Base-by-base conservation (phyloP, 2,113 vertebrate species). In the Ifrita kowaldi region DNA sequence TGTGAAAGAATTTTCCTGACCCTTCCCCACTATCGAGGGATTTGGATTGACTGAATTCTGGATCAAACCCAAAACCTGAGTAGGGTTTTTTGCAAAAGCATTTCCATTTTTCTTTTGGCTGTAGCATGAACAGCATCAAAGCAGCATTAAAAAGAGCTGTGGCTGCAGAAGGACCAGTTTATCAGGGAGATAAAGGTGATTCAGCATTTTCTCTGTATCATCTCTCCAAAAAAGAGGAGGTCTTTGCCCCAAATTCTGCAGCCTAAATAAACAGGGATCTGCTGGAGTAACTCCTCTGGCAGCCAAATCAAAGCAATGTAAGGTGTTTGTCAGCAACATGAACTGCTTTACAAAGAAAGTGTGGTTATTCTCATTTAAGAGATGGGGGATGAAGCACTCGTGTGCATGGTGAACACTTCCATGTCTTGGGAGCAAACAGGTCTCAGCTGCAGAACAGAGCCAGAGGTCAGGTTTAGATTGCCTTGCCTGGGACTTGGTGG, bases 11-110 rank as follows among this genome's bases (percentile, higher is more conserved):
- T 89, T 93, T 92, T 76, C 57, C 21, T 74, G 65, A 84, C 65
- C 62, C 55, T 87, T 84, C 21, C 18, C n/a, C 9, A 16, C 11
- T 64, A 60, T 18, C 44, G 49, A 55, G 69, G 44, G 68, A 16
- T 87, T 95, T 76, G 46, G 69, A 60, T 75, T 89, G 79, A 84
- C 24, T 46, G 28, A 74, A 63, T 84, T 81, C 64, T 96, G 96
- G 76, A 81, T 55, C 49, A 46, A 24, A 88, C 79, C 57, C 86
- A 81, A 64, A n/a, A 17, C 20, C 57, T 57, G 62, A 68, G n/a
- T 11, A 41, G 41, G 24, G 9, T 5, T 78, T 82, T 90, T 67
- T 74, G 2, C 30, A 90, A 89, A 81, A 47, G 53, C 0, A 27
- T 83, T 84, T 70, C 52, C 6, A 11, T 84, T 95, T 93, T 94